Base-by-base conservation (phyloP, 2,797 vertebrate species). In the Sylvilagus floridanus region DNA sequence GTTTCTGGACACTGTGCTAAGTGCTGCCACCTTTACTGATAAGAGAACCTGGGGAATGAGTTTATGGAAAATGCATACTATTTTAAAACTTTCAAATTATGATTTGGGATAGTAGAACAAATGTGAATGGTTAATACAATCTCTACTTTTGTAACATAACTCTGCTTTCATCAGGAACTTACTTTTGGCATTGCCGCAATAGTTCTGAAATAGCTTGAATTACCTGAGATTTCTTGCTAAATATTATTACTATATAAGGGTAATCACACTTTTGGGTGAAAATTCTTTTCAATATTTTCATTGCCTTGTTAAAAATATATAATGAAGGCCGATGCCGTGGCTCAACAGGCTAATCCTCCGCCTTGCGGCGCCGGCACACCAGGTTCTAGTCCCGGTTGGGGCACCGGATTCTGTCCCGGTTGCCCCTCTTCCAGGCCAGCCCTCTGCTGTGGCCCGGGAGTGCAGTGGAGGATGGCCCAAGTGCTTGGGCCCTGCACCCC, bases 221-320 rank as follows among this genome's bases (percentile, higher is more conserved):
- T 71, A 50, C 72, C 28, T 62, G 79, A 92, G 93, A 84, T 82
- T 54, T 19, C 50, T 87, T 77, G 50, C n/a, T 85, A 83, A 62
- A 21, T 69, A 30, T 78, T 83, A 37, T 28, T 92, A 32, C 7
- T 66, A 1, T 14, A 21, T 1, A 7, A 93, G 4, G 13, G 42
- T 60, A 32, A 6, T 78, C 4, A 81, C 24, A 1, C 73, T 77
- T 63, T 54, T 4, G 8, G 19, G 10, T 26, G 47, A 12, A 72
- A 35, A 2, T 1, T n/a, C 85, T 84, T 79, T 62, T 84, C 93
- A 93, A 91, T 50, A 76, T 88, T 91, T 77, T 72, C 7, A 81
- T 13, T 52, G 21, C 22, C 62, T 86, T 63, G 71, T 95, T 76
- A 28, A 26, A 94, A 83, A 75, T 76, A 60, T 22, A 28, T 37